Base-by-base conservation (phyloP, 2,888 invertebrate genomes). In the Thymelicus sylvestris region DNA sequence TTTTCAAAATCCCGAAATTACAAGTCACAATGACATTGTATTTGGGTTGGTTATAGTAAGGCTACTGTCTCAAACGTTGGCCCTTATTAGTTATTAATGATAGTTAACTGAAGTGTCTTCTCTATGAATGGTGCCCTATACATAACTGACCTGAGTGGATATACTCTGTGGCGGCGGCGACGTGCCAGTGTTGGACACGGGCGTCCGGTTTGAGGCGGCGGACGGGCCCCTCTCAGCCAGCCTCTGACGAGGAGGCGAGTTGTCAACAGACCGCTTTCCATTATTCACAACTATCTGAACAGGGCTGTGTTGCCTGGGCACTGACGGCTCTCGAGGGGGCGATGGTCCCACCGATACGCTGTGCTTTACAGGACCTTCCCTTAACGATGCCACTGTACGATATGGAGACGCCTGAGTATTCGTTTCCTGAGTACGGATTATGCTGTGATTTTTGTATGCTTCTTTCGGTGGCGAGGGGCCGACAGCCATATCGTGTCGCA, bases 111-210 rank as follows among this genome's bases (percentile, higher is more conserved):
- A n/a, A n/a, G n/a, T n/a, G n/a, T n/a, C 19, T 19, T 19, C 19
- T 0, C 19, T 19, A 19, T 19, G 7, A 44, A 2, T 12, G 4
- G 12, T 44, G 10, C 12, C 12, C 8, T 44, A 44, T 41, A 44
- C 4, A 48, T 48, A 48, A 55, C 55, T 24, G 24, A 96, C 97
- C 95, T 98, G 98, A 38, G 98, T 98, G 39, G 97, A 97, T 81
- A 97, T 97, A 83, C 94, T 97, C 87, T 98, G 98, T 3, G 98
- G 97, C 47, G 97, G 97, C 59, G 98, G 97, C 47, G 97, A 97
- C 47, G 97, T 97, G 72, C 97, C 97, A 64, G 96, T 97, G 72
- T 96, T 97, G 2, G 92, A 89, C 6, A 90, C 86, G 47, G 81
- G 87, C 68, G 85, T 81, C 72, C 83, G 86, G 66, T 76, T 80